Evolutionary conservation across 2,888 invertebrate genomes (phyloP), one percentile per base, ranked within the genome.

Genomic region (Stenodera caucasica): DNA sequence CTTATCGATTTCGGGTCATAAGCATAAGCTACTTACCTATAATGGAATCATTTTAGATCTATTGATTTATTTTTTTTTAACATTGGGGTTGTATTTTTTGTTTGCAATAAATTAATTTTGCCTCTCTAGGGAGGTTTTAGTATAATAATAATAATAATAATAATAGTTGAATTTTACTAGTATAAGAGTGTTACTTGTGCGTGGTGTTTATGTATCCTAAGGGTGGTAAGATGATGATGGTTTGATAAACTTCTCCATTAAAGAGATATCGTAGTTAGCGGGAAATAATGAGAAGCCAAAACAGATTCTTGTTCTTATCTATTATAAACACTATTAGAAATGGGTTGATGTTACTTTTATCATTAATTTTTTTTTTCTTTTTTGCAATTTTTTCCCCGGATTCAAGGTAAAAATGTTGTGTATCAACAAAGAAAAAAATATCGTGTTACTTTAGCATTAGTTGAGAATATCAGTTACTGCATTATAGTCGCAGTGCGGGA

Each of bases 71-170:
- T 26, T 26, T 26, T 26, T 26, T 5, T 2, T 26, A 26, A 5
- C 26, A 26, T 26, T 26, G 67, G 69, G 70, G 70, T 65, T 62
- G 65, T 30, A 67, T 75, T 76, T 75, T 75, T 75, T 74, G 75
- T 76, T 74, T 73, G 73, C 68, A 75, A 76, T 76, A 75, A 76
- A 77, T 76, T 77, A 75, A 77, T 76, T 75, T 73, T 67, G 33
- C 69, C 70, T 60, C 64, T 67, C 63, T 66, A 61, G 71, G 70
- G 67, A 61, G 65, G 69, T 66, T 71, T 67, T 71, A 70, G 65
- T 67, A 53, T 63, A 58, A 62, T 26, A 49, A n/a, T n/a, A n/a
- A n/a, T n/a, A n/a, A n/a, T n/a, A n/a, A n/a, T n/a, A n/a, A n/a
- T n/a, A n/a, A n/a, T n/a, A n/a, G n/a, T n/a, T n/a, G n/a, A n/a